Base-by-base conservation (phyloP, 2,888 invertebrate genomes). In the Dioctria linearis region DNA sequence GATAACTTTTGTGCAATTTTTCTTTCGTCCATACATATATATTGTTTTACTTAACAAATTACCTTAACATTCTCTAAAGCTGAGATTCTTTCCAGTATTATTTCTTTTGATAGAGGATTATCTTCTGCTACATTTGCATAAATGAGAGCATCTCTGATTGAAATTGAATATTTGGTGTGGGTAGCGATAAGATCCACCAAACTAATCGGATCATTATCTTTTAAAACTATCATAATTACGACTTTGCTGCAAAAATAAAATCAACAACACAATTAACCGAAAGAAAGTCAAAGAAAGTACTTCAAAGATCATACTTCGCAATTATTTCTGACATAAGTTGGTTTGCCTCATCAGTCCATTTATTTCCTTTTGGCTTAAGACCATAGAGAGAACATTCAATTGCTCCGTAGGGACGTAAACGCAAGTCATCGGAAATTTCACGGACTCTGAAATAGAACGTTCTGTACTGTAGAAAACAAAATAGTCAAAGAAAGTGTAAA, bases 301-400 rank as follows among this genome's bases (percentile, higher is more conserved):
- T 25, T 25, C 51, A 11, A n/a, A 11, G 5, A 9, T 84, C 90
- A 87, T 88, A 93, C 93, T 91, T 92, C 85, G 91, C 90, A 39
- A 93, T 89, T 66, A 93, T 91, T 84, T 91, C 91, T 43, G 91
- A 90, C 83, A 94, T 90, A 11, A 92, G 88, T 39, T 90, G 86
- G 4, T 90, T 89, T 43, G 92, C 92, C 4, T 91, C 90, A n/a
- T 88, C 86, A 6, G 88, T 87, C 93, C 93, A 92, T 5, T 85
- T 81, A 0, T 90, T 89, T 4, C 81, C 82, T 1, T 86, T 87
- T 0, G 94, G 93, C 67, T 87, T 86, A 81, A 93, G 88, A 82
- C 93, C 92, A 54, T 90, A 88, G 43, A 95, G 86, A 3, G 90
- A 88, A 85, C 94, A 94, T 80, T 91, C 89, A 3, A 92, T 87